Percentiles rank a stretch among this genome's conserved stretches.
Evolutionary conservation across 2,113 vertebrate genomes (phyloP).

Genomic region (Halichoeres trimaculatus): DNA sequence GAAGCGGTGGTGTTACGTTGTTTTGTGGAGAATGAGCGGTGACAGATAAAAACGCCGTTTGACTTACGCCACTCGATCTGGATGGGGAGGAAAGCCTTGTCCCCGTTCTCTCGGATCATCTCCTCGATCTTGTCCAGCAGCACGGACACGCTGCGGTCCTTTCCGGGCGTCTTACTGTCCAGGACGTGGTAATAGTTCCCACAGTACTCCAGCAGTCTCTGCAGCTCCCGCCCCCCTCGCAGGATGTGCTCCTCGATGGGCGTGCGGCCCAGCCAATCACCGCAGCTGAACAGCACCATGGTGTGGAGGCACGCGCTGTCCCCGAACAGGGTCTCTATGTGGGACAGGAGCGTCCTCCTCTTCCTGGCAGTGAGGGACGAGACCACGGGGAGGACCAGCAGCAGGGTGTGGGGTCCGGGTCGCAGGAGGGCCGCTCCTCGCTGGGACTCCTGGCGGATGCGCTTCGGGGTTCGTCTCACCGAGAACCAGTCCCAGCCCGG

Average conservation of each 20-base stretch:
- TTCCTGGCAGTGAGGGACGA: slow-evolving; percentile 82
- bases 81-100: slow-evolving; percentile 81
- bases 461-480: slow-evolving; percentile 74
- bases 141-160: slow-evolving; percentile 76
- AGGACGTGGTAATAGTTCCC: slow-evolving; percentile 84
- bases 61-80: slow-evolving; percentile 80
- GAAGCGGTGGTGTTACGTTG: too few species aligned
- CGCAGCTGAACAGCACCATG: slow-evolving; percentile 84
- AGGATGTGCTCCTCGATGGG: slow-evolving; percentile 85
- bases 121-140: slow-evolving; percentile 84
- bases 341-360: slow-evolving; percentile 78
- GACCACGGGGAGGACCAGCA: slow-evolving; percentile 82
- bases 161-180: slow-evolving; percentile 80
- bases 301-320: slow-evolving; percentile 80
- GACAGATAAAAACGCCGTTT: too few species aligned
- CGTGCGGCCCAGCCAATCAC: slow-evolving; percentile 82
- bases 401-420: slow-evolving; percentile 81
- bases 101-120: slow-evolving; percentile 83
- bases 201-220: slow-evolving; percentile 81
- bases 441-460: slow-evolving; percentile 79
- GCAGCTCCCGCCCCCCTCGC: slow-evolving; percentile 77
- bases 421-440: slow-evolving; percentile 80
- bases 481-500: slow-evolving; percentile 86
- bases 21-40: too few species aligned
- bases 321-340: slow-evolving; percentile 82